A percentile compares a stretch with the other conserved stretches of the same genome.
These are phyloP conservation scores for Smithornis capensis DNA, from an alignment of 2,113 vertebrate species.

Conservation along the genomic window DNA sequence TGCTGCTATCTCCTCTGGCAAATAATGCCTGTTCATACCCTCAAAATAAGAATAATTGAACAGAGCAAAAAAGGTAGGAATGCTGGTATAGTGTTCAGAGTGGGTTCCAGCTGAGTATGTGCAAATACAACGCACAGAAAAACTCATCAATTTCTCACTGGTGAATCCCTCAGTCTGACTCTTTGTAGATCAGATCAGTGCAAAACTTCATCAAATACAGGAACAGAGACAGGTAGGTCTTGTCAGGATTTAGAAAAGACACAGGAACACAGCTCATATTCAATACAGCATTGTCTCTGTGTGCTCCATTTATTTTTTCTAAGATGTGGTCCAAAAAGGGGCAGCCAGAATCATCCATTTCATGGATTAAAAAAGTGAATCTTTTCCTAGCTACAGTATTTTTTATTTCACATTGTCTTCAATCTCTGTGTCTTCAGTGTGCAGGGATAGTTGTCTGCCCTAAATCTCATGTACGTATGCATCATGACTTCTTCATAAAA, in stretches of 20 bases:
- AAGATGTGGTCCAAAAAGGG: not conserved
- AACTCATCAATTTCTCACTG: not conserved
- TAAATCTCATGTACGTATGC: constrained; percentile 65
- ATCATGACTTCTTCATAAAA: constrained; percentile 78
- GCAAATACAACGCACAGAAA: not conserved
- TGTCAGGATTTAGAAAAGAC: constrained; percentile 40
- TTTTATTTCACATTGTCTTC: constrained; percentile 43
- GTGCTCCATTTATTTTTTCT: constrained; percentile 18
- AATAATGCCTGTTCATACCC: not conserved
- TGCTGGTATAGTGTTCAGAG: not conserved
- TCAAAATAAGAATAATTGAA: not conserved
- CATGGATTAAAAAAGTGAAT: constrained; percentile 25
- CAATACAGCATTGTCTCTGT: not conserved
- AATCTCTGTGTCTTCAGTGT: constrained; percentile 20
- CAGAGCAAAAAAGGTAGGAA: not conserved
- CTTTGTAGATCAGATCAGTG: constrained; percentile 8
- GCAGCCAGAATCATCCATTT: constrained; percentile 22
- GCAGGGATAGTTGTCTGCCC: constrained; percentile 42
- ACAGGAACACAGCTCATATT: not conserved
- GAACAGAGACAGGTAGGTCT: not conserved
- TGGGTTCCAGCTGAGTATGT: not conserved
- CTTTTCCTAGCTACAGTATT: not conserved
- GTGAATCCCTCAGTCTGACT: not conserved
- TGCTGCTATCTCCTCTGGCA: not conserved
- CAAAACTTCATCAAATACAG: not conserved